Base-by-base conservation (phyloP, 2,888 invertebrate species). In the Chymomyza procnemis region DNA sequence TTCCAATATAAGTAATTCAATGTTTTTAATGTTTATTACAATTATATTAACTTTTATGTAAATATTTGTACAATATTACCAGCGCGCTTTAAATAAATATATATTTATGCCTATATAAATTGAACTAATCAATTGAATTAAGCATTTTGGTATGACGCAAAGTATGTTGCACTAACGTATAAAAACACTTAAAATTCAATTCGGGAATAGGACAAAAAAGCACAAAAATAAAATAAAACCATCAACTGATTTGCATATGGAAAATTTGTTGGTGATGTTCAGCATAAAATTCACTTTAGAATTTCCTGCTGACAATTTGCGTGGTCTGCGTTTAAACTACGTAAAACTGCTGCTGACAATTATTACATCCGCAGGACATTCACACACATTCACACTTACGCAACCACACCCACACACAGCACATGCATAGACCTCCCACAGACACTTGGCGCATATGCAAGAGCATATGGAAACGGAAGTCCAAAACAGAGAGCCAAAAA, bases 341-440 rank as follows among this genome's bases (percentile, higher is more conserved):
- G 71, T 74, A 50, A 67, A 68, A 80, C 77, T 85, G 85, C 77
- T 85, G 73, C 80, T 81, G 86, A 86, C 84, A 86, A 84, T 84
- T 86, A 86, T 84, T 81, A 85, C 82, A 84, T 86, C 84, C 84
- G 86, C 84, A 83, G 73, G 79, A 75, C 69, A 75, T 71, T 61
- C 74, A 65, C 73, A 70, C 52, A 55, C 59, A 63, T 64, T 65
- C 50, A 55, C 60, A 63, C 47, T 52, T 21, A 41, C 61, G 63
- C 19, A 66, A 48, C 50, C 50, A 57, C 21, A 62, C 50, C 66
- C 58, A 47, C 57, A 34, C 18, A 21, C 46, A 48, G 12, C 41
- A 56, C 50, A 52, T 8, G 60, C 16, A 18, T 50, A 34, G 58
- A 61, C 18, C 68, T 62, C 58, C 12, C 64, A 61, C 46, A 68